Base-by-base conservation (phyloP, 2,888 invertebrate species). In the Oscheius sp. region DNA sequence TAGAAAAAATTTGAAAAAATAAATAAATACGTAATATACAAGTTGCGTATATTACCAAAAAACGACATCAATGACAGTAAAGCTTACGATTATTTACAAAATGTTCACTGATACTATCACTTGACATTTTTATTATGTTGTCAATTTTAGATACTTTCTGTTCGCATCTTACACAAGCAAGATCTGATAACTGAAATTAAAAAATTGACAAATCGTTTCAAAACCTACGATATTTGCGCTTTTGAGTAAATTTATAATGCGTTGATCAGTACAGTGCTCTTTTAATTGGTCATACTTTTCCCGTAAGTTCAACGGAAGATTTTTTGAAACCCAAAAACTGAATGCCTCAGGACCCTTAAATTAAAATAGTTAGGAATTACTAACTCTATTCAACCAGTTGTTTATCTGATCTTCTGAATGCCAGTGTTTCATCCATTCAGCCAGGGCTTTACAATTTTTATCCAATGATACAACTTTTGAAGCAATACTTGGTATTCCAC, bases 41-140 rank as follows among this genome's bases (percentile, higher is more conserved):
- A n/a, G n/a, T n/a, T n/a, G n/a, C n/a, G 36, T 36, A 36, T 36
- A 9, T 36, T 8, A 2, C 49, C 2, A 49, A 49, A 5, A 28
- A 28, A 3, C 2, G 9, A 28, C 17, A n/a, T n/a, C n/a, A n/a
- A n/a, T n/a, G n/a, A n/a, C n/a, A n/a, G n/a, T n/a, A 20, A 9
- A 45, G 32, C 50, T 33, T 12, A 51, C 64, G 22, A 24, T 51
- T 64, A 30, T 64, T 64, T 4, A 64, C 54, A 41, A 64, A 64
- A 26, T 33, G 41, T 12, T 20, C 30, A 22, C 41, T 51, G 1
- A 41, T 50, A 49, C 50, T 38, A 12, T 64, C 64, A n/a, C 28
- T 22, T 22, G 14, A 32, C 62, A 62, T 62, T 20, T 62, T 62
- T 17, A 62, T 44, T 30, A 62, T 47, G 20, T 62, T 62, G 12